Evolutionary conservation across 2,113 vertebrate genomes (phyloP), one percentile per base, ranked within the genome.

Genomic region (Nansenia antarctica): DNA sequence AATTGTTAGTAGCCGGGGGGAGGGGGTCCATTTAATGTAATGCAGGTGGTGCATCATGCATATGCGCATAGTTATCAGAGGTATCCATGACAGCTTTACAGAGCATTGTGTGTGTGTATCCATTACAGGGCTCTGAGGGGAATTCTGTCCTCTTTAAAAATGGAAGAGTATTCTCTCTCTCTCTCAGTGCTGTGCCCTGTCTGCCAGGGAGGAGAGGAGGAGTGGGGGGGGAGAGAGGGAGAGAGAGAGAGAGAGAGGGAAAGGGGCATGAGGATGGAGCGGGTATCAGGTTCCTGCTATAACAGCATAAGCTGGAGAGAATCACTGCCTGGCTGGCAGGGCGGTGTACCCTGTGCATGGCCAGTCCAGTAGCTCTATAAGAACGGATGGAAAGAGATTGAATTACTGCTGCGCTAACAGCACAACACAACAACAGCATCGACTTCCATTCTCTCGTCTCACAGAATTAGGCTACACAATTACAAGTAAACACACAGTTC

Each of bases 81-180:
- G 9, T 14, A 57, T 29, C 12, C 22, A 57, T 30, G 9, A 14
- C 52, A 57, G 54, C 9, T 27, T 12, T 1, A 57, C 27, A 39
- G 62, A 65, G 2, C 37, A 66, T 60, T 53, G 8, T 20, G 3
- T 73, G 9, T 55, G 39, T 52, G 65, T 71, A 82, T 87, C 84
- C 77, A 73, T 88, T 78, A 82, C 12, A 69, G 71, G 78, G 70
- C 60, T 31, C 66, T 9, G 11, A 61, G 67, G 63, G 63, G 52
- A 70, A 69, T 76, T 76, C 57, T 62, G 74, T 78, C 53, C 72
- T 74, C 52, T 1, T 88, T 0, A 83, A 88, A 81, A 79, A 87
- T 83, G 76, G 60, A 85, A 58, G 62, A 63, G 27, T 32, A 45
- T 15, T 14, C 22, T 29, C 39, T 39, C 26, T 65, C 59, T 62